phyloP scores from a whole-genome alignment of 1,140 invertebrate genomes.

The Nebria ingens region DNA sequence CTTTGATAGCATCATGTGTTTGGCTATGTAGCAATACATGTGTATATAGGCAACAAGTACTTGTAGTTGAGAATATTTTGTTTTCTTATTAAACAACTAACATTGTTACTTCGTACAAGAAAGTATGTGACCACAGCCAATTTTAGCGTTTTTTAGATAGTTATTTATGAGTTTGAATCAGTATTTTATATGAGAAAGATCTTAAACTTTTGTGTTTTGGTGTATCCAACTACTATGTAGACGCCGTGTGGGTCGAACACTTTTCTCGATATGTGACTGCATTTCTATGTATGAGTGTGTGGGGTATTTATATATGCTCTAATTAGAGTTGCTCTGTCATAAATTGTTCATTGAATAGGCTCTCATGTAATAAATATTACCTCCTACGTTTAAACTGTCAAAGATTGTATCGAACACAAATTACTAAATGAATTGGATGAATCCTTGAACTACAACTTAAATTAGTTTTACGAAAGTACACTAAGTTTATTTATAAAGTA shows the following conservation, averaged over 20 bases:
- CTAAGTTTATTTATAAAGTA: no score
- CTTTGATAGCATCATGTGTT: no score
- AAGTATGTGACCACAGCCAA: no score
- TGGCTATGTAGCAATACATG: no score
- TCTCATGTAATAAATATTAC: neutral
- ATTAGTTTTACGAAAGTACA: no score
- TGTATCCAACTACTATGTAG: neutral
- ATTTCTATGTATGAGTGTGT: neutral
- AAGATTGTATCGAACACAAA: neutral
- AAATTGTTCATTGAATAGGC: neutral
- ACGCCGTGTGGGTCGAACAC: neutral
- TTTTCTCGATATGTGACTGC: neutral
- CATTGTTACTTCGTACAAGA: no score
- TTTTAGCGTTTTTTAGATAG: no score
- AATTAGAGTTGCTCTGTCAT: neutral
- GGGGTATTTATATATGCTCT: neutral
- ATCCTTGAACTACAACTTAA: no score
- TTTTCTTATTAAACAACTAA: no score
- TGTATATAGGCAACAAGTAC: no score
- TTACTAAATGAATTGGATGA: no score
- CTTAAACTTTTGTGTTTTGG: neutral
- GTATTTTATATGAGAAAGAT: neutral
- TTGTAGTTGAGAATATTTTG: no score
- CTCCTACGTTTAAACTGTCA: neutral
- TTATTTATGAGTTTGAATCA: neutral